Conservation (phyloP, 2,888 invertebrate species). For the Leptarthrus brevirostris region DNA sequence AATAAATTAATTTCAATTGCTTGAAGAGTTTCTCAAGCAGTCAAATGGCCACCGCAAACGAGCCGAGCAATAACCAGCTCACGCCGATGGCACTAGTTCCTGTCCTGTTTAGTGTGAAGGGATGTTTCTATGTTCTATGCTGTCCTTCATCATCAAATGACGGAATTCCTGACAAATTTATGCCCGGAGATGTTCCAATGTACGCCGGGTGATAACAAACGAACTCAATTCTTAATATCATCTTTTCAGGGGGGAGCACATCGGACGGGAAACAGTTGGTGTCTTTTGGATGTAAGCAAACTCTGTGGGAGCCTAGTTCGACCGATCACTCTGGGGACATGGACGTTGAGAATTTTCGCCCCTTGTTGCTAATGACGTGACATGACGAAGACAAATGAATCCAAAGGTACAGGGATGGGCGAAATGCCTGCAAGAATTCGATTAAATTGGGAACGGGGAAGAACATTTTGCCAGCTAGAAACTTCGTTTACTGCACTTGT, state of each 20-base stretch:
- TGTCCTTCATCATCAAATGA: conserved; percentile 35
- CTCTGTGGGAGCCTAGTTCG: neutral
- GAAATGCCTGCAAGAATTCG: conserved; percentile 11
- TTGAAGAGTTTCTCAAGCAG: conserved; percentile 44
- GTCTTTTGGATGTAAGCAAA: neutral
- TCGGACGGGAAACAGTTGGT: conserved; percentile 11
- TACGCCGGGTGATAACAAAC: conserved; percentile 32
- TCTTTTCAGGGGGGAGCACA: conserved; percentile 7
- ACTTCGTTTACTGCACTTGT: conserved; percentile 28
- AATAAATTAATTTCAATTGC: conserved; percentile 46
- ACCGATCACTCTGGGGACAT: conserved; percentile 12
- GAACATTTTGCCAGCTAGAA: neutral
- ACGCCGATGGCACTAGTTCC: neutral
- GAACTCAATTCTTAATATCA: conserved; percentile 29
- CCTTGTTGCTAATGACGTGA: conserved; percentile 38
- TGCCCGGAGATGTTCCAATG: conserved; percentile 17
- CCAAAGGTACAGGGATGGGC: neutral
- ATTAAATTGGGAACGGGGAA: conserved; percentile 2
- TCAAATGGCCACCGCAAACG: conserved; percentile 24
- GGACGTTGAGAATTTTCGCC: conserved; percentile 32
- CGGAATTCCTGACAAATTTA: conserved; percentile 45
- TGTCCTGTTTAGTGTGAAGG: neutral
- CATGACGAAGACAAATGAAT: conserved; percentile 45
- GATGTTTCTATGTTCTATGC: too few relatives aligned
- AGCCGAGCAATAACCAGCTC: neutral